Base-by-base conservation (phyloP, 2,113 vertebrate species). In the Sigmodon hispidus region DNA sequence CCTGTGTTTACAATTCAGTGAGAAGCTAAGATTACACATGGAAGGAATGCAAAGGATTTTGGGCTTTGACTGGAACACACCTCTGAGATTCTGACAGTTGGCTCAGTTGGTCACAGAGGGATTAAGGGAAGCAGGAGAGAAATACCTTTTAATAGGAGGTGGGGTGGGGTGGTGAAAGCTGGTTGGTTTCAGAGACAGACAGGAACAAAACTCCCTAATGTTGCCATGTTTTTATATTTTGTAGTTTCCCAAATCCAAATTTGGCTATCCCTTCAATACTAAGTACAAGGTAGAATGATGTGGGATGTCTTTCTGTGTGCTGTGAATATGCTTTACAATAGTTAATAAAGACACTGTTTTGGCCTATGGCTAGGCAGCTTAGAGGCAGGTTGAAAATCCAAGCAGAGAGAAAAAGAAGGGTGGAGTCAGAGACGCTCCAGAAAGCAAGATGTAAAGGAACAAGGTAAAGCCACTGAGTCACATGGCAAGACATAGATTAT, bases 1-100 rank as follows among this genome's bases (percentile, higher is more conserved):
- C n/a, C 57, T 77, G n/a, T 94, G 50, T 94, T 96, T 94, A 90
- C 57, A 91, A 86, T 57, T 85, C 72, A 91, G 48, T 36, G 19
- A 26, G 43, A 95, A 91, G 90, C 86, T 55, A 94, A 90, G 50
- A 89, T 76, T 79, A 75, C 29, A 63, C 24, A 65, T 29, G 43
- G 43, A 87, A 93, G 34, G 21, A 65, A 50, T n/a, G 92, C 61
- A 55, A n/a, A 79, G 65, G 67, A 40, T 65, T 22, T n/a, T 61
- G 26, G 72, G 61, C 19, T 90, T 85, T 83, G 59, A 40, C 29
- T 83, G 80, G 75, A 85, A 61, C n/a, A 76, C 31, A 94, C 55
- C 17, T 50, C 63, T 55, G n/a, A 57, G 45, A 92, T 77, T 69
- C 36, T 92, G 70, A 87, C 7, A 89, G 55, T 55, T 94, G 87